Evolutionary conservation across 2,113 vertebrate genomes (phyloP).

Genomic region (Prionailurus viverrinus): DNA sequence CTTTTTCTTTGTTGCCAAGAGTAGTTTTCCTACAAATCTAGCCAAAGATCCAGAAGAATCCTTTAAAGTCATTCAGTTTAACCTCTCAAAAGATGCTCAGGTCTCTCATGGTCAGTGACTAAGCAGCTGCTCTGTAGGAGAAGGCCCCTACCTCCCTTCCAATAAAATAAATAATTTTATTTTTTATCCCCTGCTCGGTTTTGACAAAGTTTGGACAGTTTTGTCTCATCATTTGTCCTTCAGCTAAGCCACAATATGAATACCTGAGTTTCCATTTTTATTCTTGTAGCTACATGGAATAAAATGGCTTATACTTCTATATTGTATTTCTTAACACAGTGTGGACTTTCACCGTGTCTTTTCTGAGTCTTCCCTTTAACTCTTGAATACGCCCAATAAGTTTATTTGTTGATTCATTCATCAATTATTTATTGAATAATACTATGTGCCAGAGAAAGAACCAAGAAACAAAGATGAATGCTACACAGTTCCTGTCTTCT

Average conservation of each 20-base stretch:
- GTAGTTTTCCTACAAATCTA: background rate
- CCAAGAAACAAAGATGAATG: background rate
- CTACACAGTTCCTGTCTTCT: background rate
- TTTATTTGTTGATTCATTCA: conserved; percentile 4
- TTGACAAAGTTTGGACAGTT: background rate
- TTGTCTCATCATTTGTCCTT: background rate
- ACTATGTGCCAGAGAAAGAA: background rate
- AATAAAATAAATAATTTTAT: background rate
- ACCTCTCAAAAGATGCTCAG: background rate
- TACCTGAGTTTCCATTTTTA: background rate
- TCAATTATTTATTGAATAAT: conserved; percentile 33
- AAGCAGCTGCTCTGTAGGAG: background rate
- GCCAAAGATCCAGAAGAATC: background rate
- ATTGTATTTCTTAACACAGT: background rate
- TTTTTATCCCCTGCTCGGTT: background rate
- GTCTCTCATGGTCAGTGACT: background rate
- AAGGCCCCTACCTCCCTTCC: background rate
- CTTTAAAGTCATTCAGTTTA: background rate
- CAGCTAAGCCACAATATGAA: background rate
- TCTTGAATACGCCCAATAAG: background rate
- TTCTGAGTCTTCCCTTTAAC: background rate
- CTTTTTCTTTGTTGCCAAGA: background rate
- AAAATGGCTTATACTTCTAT: background rate
- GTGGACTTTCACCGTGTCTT: background rate
- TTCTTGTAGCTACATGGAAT: background rate